Base-by-base conservation (phyloP, 2,113 vertebrate species). In the Seriola rivoliana region DNA sequence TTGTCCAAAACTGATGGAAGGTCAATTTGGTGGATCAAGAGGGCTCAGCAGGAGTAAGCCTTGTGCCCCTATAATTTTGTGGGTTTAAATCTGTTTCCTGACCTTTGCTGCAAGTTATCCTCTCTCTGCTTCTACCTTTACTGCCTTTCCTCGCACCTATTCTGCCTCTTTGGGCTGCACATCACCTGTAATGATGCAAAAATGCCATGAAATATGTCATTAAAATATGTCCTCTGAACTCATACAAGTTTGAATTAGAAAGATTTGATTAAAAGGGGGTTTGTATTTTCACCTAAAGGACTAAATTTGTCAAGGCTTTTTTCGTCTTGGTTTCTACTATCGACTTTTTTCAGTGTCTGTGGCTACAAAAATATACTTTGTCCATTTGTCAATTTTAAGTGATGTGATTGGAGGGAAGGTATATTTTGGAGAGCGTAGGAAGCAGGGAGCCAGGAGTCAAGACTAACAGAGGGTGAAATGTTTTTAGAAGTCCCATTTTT, bases 401-500 rank as follows among this genome's bases (percentile, higher is more conserved):
- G 65, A 82, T 55, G 80, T 73, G 85, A 89, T 85, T 84, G 78
- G 50, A 85, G 58, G 89, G 67, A 87, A 77, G 75, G 72, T 85
- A 73, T 84, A 85, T 91, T 92, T 89, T 73, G 50, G 82, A 80
- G 80, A 78, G 85, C 57, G 90, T 92, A 83, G 92, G 91, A 90
- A 80, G 91, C 80, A 32, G 25, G 23, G 83, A 85, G 83, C 85
- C 84, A 87, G 62, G 85, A 88, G 92, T 91, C 88, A 88, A 82
- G 82, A 82, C 89, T 67, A 85, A 84, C 85, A 87, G 80, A 85
- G 87, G 72, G 71, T 87, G 82, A 87, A 84, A 77, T 87, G 81
- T 82, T 84, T 92, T 90, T 88, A 85, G 87, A 90, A 84, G 71
- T 85, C 46, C 80, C 83, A 89, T 92, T 93, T 92, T 91, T 90